Evolutionary conservation across 2,113 vertebrate genomes (phyloP), one percentile per base, ranked within the genome.

Genomic region (Rattus rattus): DNA sequence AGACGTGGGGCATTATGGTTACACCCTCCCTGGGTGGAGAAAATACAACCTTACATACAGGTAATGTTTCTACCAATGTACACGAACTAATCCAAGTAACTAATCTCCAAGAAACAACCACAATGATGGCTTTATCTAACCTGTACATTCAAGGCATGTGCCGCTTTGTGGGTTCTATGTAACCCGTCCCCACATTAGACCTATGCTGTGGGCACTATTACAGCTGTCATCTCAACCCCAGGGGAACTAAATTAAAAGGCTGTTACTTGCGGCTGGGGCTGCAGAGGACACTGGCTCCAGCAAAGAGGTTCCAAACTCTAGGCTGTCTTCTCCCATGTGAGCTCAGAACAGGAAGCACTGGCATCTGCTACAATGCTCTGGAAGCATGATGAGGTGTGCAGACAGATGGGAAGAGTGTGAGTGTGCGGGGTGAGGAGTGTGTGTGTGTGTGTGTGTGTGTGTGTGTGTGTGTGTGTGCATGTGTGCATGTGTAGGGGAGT

Each of bases 1-100:
- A 0, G 99, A 99, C 19, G 98, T 99, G 26, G 98, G 98, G 94
- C 97, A 98, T 30, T 99, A 98, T 2, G 98, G 98, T 22, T 93
- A 98, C 87, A 98, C 98, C 20, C 97, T 99, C 16, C 98, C 98
- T 0, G 98, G 98, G 56, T 99, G 99, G 99, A 98, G 94, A 39
- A 98, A 98, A 96, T 91, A 0, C 36, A 98, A 97, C 4, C 96
- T 99, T 61, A 99, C 99, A 10, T 99, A 99, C 97, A 99, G 98
- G 99, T 99, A 98, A 88, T 49, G 39, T 83, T 95, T 88, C 22
- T 30, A 7, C 33, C 70, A 75, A 61, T 67, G 22, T 14, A 76
- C 1, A 54, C 19, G 6, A 69, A 13, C 28, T 24, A 39, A 30
- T 54, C 65, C 73, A 7, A 54, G 88, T 14, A 7, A 52, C 28